Evolutionary conservation across 2,888 invertebrate species (phyloP).

Genomic region (Magallana nippona): DNA sequence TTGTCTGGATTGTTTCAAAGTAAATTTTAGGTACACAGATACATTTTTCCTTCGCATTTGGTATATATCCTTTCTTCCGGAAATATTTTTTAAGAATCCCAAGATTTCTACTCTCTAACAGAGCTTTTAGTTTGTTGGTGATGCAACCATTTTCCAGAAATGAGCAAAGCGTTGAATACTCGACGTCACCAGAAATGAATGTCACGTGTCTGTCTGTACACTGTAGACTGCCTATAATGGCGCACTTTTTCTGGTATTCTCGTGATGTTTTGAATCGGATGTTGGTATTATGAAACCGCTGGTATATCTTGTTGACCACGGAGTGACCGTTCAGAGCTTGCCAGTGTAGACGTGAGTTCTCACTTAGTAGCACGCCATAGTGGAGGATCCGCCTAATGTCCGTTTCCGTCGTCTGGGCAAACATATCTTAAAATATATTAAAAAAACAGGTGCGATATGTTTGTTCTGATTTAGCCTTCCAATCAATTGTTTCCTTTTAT

Average conservation of each 20-base stretch:
- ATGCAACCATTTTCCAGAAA: not conserved
- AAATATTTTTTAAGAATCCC: not conserved
- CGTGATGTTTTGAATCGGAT: not conserved
- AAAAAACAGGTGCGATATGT: not conserved
- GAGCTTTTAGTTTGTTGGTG: not conserved
- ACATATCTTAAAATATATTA: not conserved
- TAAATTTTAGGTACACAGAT: not conserved
- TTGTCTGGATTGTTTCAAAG: not conserved
- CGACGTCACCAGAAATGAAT: not conserved
- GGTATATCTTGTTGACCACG: not conserved
- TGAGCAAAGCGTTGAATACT: not conserved
- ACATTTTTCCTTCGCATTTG: not conserved
- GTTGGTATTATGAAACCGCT: not conserved
- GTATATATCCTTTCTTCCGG: not conserved
- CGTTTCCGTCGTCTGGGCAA: not conserved
- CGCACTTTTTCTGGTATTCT: not conserved
- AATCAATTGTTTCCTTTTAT: too few species aligned
- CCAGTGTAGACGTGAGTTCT: conserved; percentile 3
- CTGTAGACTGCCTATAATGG: not conserved
- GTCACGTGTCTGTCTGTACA: not conserved
- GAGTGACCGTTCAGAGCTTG: not conserved
- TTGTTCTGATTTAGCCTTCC: too few species aligned
- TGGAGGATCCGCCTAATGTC: not conserved
- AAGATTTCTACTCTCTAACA: not conserved
- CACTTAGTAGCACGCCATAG: not conserved